Base-by-base conservation (phyloP, 64 coral and sea anemone genomes). In the Montipora sp. region DNA sequence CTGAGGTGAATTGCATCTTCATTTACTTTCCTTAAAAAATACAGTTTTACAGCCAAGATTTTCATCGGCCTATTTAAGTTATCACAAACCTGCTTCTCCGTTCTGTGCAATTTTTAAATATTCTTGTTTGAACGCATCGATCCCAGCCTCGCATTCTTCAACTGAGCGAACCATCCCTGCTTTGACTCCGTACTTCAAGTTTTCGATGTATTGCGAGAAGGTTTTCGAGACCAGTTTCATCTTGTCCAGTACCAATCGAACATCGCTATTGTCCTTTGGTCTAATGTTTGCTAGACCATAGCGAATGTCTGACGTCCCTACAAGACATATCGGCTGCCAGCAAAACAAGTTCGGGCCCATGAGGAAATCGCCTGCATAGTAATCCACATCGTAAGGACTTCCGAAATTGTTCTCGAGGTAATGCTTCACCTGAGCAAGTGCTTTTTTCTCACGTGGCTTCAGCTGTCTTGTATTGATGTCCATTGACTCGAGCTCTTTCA, bases 361-460 rank as follows among this genome's bases (percentile, higher is more conserved):
- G 43, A 98, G 65, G 71, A 83, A 98, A 11, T 55, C 87, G 4
- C 96, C 96, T 0, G 94, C 93, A 58, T 95, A 98, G 67, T 98
- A 98, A 88, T 93, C 87, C 8, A 59, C 93, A 87, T 98, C 96
- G 47, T 91, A 98, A 1, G 94, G 94, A 5, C 9, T 43, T 3
- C 76, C 96, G 55, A 95, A 95, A 46, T 72, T 90, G 55, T 95
- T 87, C 55, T 95, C 45, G 57, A 98, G 68, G 51, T 72, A 98
- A 72, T 98, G 96, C 49, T 93, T 95, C 14, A 95, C 90, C 68
- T 95, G 93, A n/a, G 86, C 92, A 11, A 95, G 75, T 16, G 96
- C 87, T 65, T 98, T 98, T 36, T 93, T 95, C 90, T 98, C 96
- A 14, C 96, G 92, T 3, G 94, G 94, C 18, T 98, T 98, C 9